phyloP scores from a whole-genome alignment of 2,113 vertebrate species.

The Ahaetulla prasina region DNA sequence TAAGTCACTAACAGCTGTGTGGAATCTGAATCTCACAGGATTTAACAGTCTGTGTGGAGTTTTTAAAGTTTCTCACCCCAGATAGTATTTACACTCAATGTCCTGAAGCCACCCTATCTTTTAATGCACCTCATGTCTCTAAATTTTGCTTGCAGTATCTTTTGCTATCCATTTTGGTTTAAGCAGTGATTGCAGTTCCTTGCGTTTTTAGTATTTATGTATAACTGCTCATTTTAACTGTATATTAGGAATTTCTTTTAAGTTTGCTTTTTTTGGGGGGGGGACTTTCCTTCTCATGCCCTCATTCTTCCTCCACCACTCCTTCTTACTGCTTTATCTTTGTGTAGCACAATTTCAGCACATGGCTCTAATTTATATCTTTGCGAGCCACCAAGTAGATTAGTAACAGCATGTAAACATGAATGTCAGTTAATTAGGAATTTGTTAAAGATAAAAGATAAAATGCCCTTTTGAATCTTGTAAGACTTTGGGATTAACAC shows the following conservation, averaged over 20 bases:
- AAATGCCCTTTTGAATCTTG: neutral
- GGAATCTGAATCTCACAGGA: neutral
- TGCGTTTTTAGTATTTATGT: neutral
- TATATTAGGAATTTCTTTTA: neutral
- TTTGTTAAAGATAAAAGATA: neutral
- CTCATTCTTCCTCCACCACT: neutral
- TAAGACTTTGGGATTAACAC: neutral
- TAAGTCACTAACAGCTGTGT: neutral
- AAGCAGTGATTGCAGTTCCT: neutral
- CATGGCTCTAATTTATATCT: neutral
- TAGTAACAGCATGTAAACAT: neutral
- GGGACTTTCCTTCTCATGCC: neutral
- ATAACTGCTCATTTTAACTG: neutral
- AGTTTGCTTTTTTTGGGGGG: neutral
- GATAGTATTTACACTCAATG: too few species aligned
- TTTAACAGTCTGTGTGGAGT: neutral
- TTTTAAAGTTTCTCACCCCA: neutral
- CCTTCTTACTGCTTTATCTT: neutral
- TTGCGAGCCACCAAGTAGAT: neutral
- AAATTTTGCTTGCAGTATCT: neutral
- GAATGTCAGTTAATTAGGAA: neutral
- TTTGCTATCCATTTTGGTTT: neutral
- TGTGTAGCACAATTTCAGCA: neutral
- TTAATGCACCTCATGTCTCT: neutral
- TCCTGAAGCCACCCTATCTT: neutral